Base-by-base conservation (phyloP, 2,888 invertebrate genomes). In the Sminthurinus aureus region DNA sequence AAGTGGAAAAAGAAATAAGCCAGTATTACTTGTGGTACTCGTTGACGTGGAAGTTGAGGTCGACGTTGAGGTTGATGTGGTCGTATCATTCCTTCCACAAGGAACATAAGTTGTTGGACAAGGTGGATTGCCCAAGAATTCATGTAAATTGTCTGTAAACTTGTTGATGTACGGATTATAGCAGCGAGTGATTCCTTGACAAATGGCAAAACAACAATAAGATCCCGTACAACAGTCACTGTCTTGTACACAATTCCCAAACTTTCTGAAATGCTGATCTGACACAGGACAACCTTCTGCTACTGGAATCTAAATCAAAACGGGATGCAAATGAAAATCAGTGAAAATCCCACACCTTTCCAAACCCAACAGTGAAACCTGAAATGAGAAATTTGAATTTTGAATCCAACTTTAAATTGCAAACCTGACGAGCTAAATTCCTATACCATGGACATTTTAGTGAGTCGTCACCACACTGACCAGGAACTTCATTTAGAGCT, bases 181-280 rank as follows among this genome's bases (percentile, higher is more conserved):
- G 83, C 84, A 84, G n/a, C 83, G 22, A 4, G 80, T 76, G 38
- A 84, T 80, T 6, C 84, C 84, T 26, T 83, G 76, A 51, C 84
- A 84, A 51, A 84, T 76, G 74, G 84, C 58, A 24, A 80, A 69
- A 24, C 84, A 84, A 38, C 84, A 84, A 66, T 71, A 84, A 26
- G 83, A 83, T 0, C 79, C 83, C 11, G 20, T 38, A 22, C 79
- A 75, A 66, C 84, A 84, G 20, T 84, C 84, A 4, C 20, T 26
- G 38, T 84, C 84, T 9, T 51, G 18, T 0, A 80, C 13, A 26
- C 84, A 84, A 20, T 83, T 83, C 58, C 69, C 77, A 22, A 22
- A 50, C 20, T 69, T 73, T 1, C 71, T n/a, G n/a, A n/a, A n/a
- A n/a, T n/a, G 50, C 13, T 18, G 13, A 38, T 20, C 13, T 0